Evolutionary conservation across 2,113 vertebrate species (phyloP), one percentile per base, ranked within the genome.

Genomic region (Hymenochirus boettgeri): DNA sequence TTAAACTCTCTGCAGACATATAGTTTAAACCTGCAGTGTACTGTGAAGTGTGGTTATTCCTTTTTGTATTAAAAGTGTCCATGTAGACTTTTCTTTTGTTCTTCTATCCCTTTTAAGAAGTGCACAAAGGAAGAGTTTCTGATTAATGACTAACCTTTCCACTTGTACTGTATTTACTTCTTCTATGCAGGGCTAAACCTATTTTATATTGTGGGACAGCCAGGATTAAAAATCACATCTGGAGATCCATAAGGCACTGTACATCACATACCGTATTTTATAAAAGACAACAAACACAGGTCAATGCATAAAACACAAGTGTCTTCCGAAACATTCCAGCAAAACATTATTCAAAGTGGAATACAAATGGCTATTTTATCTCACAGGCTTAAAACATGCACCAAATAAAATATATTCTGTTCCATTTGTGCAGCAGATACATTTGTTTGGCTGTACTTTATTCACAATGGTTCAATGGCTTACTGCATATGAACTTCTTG

Each of bases 71-170:
- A n/a, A n/a, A n/a, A n/a, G n/a, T n/a, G n/a, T n/a, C n/a, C n/a
- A n/a, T n/a, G n/a, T n/a, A n/a, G n/a, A n/a, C n/a, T n/a, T n/a
- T n/a, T n/a, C n/a, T n/a, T n/a, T n/a, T n/a, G n/a, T n/a, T n/a
- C n/a, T n/a, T n/a, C n/a, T n/a, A 4, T 33, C 17, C 10, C 37
- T 66, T 39, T 24, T 18, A 11, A 25, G 6, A 54, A 29, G 26
- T 17, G 3, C 52, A 57, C 24, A 66, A 57, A 42, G 1, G 52
- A 26, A 15, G 64, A 47, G 29, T 18, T 51, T 35, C 50, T 57
- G 64, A 59, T 66, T 51, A 66, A 69, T 69, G 65, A 59, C 22
- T 69, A 53, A 60, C 65, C 65, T 69, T 69, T 60, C 45, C 33
- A 51, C 39, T 51, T 31, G 47, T 60, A 57, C 35, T 22, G 29